Base-by-base conservation (phyloP, 2,888 invertebrate species). In the Falcaria lacertinaria region DNA sequence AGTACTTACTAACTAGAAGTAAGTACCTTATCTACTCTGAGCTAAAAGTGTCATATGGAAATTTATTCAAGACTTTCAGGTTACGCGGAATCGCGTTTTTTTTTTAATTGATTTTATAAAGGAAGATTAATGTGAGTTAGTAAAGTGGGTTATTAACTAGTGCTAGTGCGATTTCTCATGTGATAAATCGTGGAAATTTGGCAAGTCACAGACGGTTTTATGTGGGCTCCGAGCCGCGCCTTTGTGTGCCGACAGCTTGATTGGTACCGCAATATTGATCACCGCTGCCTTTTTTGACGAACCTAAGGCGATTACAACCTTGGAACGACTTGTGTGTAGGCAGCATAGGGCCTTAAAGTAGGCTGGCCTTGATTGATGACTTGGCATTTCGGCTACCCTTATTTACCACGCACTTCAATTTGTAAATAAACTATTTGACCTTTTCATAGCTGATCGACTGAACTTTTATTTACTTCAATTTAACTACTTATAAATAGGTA, bases 221-320 rank as follows among this genome's bases (percentile, higher is more conserved):
- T 45, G 45, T 51, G 43, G 43, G 45, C 35, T 37, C 36, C 34
- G n/a, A 35, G 48, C 60, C 57, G 48, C 54, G 43, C 57, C 60
- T 42, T 41, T 34, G 37, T 44, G 55, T 51, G 55, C 54, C 50
- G 57, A 58, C 48, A 49, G 46, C 55, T 52, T 57, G 58, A 61
- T 63, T 60, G 57, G 54, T 57, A 45, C 53, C 44, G 42, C 51
- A 50, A 64, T 64, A 64, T 65, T 52, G 62, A 62, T 64, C 55
- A 57, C 50, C 48, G 44, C 51, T 48, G 47, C 54, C 45, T 56
- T 62, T 61, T 54, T 56, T 47, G 45, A 54, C 48, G 41, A 42
- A 39, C 38, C 42, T 37, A 41, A 42, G 37, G 33, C 39, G 39
- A 14, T 22, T 33, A 42, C 17, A 45, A 35, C 45, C 47, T 48